Conservation (phyloP, 1,140 invertebrate genomes). For the Leptinotarsa undecemlineata region DNA sequence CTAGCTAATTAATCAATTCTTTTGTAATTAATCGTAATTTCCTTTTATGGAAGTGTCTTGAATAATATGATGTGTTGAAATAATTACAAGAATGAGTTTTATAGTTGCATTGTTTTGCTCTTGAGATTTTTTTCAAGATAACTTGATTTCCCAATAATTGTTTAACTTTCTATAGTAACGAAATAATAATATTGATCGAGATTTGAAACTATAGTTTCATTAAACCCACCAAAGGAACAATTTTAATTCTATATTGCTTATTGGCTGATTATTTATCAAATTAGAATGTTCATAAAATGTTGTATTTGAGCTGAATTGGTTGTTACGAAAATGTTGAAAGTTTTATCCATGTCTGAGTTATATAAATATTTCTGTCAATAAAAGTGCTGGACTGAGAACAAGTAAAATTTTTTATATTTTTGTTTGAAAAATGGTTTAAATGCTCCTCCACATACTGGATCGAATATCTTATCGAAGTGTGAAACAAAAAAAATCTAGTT, state of each 20-base stretch:
- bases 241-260: neutral
- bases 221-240: neutral
- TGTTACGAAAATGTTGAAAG: too few relatives aligned
- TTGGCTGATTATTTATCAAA: too few relatives aligned
- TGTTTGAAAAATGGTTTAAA: too few relatives aligned
- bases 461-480: too few relatives aligned
- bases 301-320: too few relatives aligned
- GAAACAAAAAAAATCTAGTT: too few relatives aligned
- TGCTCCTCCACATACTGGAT: too few relatives aligned
- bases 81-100: conserved; percentile 13
- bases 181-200: conserved; percentile 7
- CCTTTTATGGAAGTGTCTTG: conserved; percentile 3
- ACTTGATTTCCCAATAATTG: conserved; percentile 20
- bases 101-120: conserved; percentile 9
- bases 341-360: too few relatives aligned
- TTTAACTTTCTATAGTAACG: conserved; percentile 27
- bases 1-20: conserved; percentile 22
- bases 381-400: too few relatives aligned
- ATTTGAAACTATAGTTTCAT: conserved; percentile 6
- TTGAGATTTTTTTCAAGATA: conserved; percentile 15
- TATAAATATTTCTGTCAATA: too few relatives aligned
- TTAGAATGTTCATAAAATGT: too few relatives aligned
- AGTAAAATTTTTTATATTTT: too few relatives aligned
- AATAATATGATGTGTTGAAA: conserved; percentile 14
- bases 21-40: conserved; percentile 22